Evolutionary conservation across 2,797 vertebrate genomes (phyloP), one percentile per base, ranked within the genome.

Genomic region (Yasuhikotakia modesta): DNA sequence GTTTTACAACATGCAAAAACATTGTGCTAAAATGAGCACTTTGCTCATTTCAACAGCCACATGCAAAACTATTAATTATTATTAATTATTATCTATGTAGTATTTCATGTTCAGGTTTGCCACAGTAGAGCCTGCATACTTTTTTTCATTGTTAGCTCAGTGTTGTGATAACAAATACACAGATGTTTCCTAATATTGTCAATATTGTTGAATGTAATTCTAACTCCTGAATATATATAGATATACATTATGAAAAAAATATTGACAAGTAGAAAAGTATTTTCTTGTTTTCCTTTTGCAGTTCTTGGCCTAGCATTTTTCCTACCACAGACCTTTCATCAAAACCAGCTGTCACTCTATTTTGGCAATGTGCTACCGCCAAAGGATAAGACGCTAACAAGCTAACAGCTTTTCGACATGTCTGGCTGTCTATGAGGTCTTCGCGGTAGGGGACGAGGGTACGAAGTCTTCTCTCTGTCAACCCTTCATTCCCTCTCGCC

Each of bases 401-500:
- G 63, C 76, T 63, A 63, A 67, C 67, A 72, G 68, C 76, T 79
- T 70, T 76, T 53, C 32, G 12, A 67, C 60, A 30, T 35, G 63
- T 70, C 67, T 71, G 73, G 24, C 61, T 68, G 70, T 60, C 78
- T 69, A 39, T 55, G 67, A 70, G 76, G 57, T 70, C 68, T 78
- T 70, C 30, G 76, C 68, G 35, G 67, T 61, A 45, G 58, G 57
- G 76, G 46, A 65, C 76, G 12, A 71, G 73, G 64, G 58, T 57
- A 57, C 64, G 16, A 77, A 73, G 71, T 57, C 70, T 78, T 61
- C 79, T 77, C 70, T 66, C 77, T 71, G 79, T 83, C 84, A 88
- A 86, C 69, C 72, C 70, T 73, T 74, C 73, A 27, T 57, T 69
- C 78, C 52, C 76, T 43, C 72, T 48, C 69, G 46, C 53, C 43